Base-by-base conservation (phyloP, 1,140 invertebrate species). In the Brachionus rubens region DNA sequence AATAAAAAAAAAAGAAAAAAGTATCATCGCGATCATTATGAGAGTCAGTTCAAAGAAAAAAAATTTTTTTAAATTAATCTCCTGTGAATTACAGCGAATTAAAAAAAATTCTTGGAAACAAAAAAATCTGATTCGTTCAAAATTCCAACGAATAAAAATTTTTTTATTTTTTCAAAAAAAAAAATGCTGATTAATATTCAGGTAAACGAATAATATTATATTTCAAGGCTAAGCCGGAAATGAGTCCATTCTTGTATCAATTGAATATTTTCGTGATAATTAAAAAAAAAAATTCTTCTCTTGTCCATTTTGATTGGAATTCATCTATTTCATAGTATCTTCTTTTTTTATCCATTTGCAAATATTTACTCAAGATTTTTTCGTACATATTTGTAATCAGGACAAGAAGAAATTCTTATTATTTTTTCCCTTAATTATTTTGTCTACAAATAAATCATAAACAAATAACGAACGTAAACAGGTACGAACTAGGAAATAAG, bases 351-450 rank as follows among this genome's bases (percentile, higher is more conserved):
- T 59, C 54, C 54, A 59, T 59, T 16, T 16, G 36, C 19, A 59
- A 59, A 59, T 59, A 59, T 59, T 59, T 59, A 33, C 54, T 9
- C 54, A 59, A 19, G 54, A 59, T 36, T 59, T 48, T 48, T 48
- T 48, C 46, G 46, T 48, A 48, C 16, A 28, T 56, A 30, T 56
- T 56, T 56, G 52, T 56, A 56, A 59, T 59, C 54, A 59, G 54
- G 30, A 59, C 54, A 33, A 36, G 54, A 19, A 33, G 19, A n/a
- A 56, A 56, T 56, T 33, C 54, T 14, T 59, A 36, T 59, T 59
- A 36, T 33, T 59, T 59, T 33, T 33, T 59, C 16, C 36, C 33
- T 9, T 36, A 5, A 36, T 36, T 36, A 36, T 36, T 36, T 9
- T 3, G 9, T 9, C 21, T 24, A 24, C 54, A 59, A 59, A 59